These are phyloP conservation scores for Cervus canadensis DNA, from an alignment of 2,113 vertebrate species.

Conservation along the genomic window DNA sequence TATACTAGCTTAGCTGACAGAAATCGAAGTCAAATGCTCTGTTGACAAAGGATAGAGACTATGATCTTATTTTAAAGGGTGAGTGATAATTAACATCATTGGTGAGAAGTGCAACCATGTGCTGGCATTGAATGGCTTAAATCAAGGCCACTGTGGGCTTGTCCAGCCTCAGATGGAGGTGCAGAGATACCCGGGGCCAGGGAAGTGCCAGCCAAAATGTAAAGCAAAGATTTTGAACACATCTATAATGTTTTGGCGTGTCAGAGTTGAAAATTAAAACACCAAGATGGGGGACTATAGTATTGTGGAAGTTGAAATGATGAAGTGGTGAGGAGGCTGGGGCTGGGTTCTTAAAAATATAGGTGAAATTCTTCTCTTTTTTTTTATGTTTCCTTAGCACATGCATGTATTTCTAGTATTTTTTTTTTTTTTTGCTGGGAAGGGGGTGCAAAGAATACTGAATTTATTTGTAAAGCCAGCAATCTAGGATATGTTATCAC, in stretches of 20 bases:
- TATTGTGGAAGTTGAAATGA: neutral
- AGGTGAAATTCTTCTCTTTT: neutral
- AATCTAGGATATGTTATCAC: neutral
- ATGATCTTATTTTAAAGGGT: conserved; percentile 37
- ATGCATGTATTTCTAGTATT: neutral
- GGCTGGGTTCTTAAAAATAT: neutral
- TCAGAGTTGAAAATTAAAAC: neutral
- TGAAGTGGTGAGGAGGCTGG: neutral
- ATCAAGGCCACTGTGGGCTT: neutral
- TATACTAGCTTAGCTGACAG: conserved; percentile 72
- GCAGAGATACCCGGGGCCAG: neutral
- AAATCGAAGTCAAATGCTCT: conserved; percentile 69
- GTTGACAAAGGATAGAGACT: conserved; percentile 59
- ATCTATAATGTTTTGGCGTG: neutral
- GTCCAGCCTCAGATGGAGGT: neutral
- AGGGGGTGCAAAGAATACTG: neutral
- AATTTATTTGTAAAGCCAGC: neutral
- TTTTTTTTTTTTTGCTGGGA: neutral
- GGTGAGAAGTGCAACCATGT: neutral
- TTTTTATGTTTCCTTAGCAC: neutral
- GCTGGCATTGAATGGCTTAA: neutral
- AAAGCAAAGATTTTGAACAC: neutral
- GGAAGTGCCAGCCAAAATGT: neutral
- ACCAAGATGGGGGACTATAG: neutral
- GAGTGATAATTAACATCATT: neutral